Percentiles rank a stretch among this genome's conserved stretches.
phyloP scores from a whole-genome alignment of 2,888 invertebrate species.

The Aporophyla nigra region DNA sequence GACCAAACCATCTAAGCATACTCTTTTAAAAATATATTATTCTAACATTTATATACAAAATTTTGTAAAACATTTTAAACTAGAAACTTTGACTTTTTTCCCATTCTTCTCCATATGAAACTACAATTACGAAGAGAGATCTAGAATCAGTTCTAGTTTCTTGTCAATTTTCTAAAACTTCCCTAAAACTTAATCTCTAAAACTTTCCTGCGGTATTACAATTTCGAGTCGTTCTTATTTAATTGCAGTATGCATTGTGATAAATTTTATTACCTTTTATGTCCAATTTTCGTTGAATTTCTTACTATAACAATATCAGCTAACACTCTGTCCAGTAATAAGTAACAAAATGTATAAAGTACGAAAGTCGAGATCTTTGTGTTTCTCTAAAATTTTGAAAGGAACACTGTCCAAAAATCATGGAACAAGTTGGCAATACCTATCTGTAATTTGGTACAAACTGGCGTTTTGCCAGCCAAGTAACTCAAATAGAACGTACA shows the following conservation, averaged over 20 bases:
- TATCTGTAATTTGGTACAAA: constrained; percentile 60
- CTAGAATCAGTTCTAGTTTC: background rate
- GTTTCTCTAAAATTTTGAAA: constrained; percentile 21
- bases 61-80: background rate
- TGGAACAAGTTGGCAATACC: constrained; percentile 59
- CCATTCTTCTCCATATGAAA: background rate
- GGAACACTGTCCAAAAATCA: constrained; percentile 44
- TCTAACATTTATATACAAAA: background rate
- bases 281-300: background rate
- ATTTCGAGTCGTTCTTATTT: background rate
- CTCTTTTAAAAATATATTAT: background rate
- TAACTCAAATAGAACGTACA: constrained; percentile 70
- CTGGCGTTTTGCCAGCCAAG: constrained; percentile 71
- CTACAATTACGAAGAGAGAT: background rate
- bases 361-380: background rate
- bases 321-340: background rate
- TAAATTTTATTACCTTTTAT: background rate
- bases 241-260: background rate
- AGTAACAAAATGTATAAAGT: background rate
- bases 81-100: background rate
- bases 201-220: background rate
- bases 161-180: background rate
- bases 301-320: background rate
- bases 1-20: too few relatives aligned
- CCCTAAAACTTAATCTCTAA: background rate